Conservation (phyloP, 2,797 vertebrate species). For the Acanthornis magna region DNA sequence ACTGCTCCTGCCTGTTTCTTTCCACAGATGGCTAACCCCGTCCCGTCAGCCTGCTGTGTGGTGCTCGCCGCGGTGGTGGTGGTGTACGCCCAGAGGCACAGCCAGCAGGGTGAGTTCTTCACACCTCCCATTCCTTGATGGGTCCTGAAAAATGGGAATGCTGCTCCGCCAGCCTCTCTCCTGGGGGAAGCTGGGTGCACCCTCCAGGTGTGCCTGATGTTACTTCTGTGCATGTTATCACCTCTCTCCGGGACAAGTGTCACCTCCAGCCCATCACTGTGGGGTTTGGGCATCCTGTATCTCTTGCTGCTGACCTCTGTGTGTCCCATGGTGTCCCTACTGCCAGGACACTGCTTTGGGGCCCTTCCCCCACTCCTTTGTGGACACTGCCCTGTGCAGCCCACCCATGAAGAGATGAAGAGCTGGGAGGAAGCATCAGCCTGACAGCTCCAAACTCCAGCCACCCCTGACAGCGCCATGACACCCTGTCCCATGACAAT, state of each 20-base stretch:
- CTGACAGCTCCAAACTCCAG: accelerated
- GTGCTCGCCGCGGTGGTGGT: constrained; percentile 88
- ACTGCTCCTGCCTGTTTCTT: constrained; percentile 55
- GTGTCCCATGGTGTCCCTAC: background rate
- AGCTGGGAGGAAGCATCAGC: background rate
- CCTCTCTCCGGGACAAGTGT: background rate
- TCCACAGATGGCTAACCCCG: constrained; percentile 92
- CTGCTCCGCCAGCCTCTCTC: background rate
- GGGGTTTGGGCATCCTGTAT: background rate
- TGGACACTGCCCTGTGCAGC: background rate
- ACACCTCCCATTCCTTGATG: background rate
- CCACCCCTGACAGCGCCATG: background rate
- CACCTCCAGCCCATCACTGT: background rate
- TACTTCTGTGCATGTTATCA: background rate
- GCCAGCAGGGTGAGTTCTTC: constrained; percentile 88
- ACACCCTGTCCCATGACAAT: accelerated
- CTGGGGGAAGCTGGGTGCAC: background rate
- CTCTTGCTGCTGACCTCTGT: background rate
- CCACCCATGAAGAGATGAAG: background rate
- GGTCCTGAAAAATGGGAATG: background rate
- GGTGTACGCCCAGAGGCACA: constrained; percentile 91
- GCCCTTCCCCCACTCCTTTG: accelerated
- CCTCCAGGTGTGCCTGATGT: background rate
- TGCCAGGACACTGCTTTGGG: background rate
- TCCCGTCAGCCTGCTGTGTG: constrained; percentile 90